Evolutionary conservation across 2,888 invertebrate species (phyloP), one percentile per base, ranked within the genome.

Genomic region (Teinopalpus imperialis): DNA sequence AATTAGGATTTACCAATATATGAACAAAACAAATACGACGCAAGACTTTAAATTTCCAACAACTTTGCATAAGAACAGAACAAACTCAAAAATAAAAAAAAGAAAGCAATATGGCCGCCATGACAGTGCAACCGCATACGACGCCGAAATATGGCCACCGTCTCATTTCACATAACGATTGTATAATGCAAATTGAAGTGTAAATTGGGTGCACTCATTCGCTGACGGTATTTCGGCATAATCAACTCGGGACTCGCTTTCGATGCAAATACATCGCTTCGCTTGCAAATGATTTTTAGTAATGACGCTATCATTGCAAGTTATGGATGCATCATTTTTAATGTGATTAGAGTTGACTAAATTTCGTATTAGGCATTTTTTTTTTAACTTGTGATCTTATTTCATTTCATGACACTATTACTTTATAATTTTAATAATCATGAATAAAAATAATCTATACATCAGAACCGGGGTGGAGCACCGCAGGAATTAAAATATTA

Each of bases 221-320:
- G 56, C 52, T 44, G 51, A 53, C 61, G 56, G 67, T 63, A 68
- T 65, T 72, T 83, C 76, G 76, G 82, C 82, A 86, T 87, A 87
- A 86, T 81, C 75, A 72, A 66, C 70, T 73, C 59, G 51, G 59
- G 57, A 51, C 54, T 63, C 72, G 70, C 63, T 85, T 80, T 63
- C 55, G 49, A 86, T 85, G 82, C 76, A 78, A 86, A 86, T 85
- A 53, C 46, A 52, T 53, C 52, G 58, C 66, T 65, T 53, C 52
- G 61, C 63, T 59, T 43, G 43, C 48, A 58, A 68, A 71, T 70
- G 64, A 68, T 69, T 69, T 69, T 60, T 63, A 64, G 59, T 62
- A 65, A 61, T 55, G 50, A 53, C 53, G 45, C 59, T 31, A 50
- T 48, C 16, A 23, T 30, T 36, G 36, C 29, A 5, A 41, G 24